Evolutionary conservation across 2,113 vertebrate species (phyloP).

Genomic region (Panurus biarmicus): DNA sequence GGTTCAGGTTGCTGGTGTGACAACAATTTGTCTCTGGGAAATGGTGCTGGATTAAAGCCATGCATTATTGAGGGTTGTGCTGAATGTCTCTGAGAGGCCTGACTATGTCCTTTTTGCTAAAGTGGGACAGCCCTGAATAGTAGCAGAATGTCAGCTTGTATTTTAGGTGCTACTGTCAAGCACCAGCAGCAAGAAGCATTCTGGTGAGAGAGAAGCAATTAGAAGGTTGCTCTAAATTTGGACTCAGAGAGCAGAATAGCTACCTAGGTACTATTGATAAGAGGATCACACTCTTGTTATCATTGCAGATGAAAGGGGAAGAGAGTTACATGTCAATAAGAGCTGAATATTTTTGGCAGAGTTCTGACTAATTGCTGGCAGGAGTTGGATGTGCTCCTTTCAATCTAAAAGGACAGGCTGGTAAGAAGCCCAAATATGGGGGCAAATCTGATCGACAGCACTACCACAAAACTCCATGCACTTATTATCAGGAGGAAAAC

Average conservation of each 20-base stretch:
- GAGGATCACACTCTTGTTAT: neutral
- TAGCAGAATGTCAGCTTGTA: neutral
- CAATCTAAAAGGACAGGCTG: neutral
- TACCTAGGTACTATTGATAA: neutral
- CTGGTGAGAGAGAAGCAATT: neutral
- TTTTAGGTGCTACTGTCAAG: neutral
- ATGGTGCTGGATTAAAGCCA: neutral
- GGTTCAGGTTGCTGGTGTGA: neutral
- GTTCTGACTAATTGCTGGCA: neutral
- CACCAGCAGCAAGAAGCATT: neutral
- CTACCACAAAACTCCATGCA: neutral
- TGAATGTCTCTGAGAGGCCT: neutral
- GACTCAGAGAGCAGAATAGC: neutral
- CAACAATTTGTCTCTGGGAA: neutral
- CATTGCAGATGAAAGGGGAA: neutral
- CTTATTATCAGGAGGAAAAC: neutral
- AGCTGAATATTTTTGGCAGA: neutral
- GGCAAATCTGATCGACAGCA: neutral
- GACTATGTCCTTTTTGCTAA: neutral
- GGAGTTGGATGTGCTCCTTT: neutral
- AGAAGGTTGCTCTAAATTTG: neutral
- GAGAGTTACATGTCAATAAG: neutral
- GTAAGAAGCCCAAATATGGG: neutral
- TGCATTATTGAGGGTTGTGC: neutral
- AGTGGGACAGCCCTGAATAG: neutral